Percentiles rank a stretch among this genome's conserved stretches.
Conservation (phyloP, 1,140 invertebrate species). For the Belonocnema kinseyi region DNA sequence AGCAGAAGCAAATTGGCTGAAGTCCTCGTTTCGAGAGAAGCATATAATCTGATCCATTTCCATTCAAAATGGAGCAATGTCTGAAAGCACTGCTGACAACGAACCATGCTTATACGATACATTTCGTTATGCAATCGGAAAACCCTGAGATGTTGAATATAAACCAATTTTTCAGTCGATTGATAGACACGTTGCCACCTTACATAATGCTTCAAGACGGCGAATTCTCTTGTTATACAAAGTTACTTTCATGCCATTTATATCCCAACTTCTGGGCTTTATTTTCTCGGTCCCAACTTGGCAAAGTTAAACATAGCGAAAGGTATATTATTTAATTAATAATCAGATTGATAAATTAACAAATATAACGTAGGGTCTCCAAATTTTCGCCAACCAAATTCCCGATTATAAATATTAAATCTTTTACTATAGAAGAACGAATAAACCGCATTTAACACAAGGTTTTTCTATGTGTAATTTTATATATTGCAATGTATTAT, state of each 20-base stretch:
- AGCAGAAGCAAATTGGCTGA: slow-evolving; percentile 23
- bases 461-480: too few species aligned
- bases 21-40: slow-evolving; percentile 11
- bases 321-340: background rate
- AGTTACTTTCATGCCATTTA: slow-evolving; percentile 4
- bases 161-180: slow-evolving; percentile 8
- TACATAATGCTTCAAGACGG: slow-evolving; percentile 21
- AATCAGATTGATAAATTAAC: too few species aligned
- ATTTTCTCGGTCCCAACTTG: background rate
- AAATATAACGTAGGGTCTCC: too few species aligned
- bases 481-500: too few species aligned
- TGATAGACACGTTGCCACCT: slow-evolving; percentile 20
- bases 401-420: too few species aligned
- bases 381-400: too few species aligned
- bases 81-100: background rate
- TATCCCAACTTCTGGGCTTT: slow-evolving; percentile 19
- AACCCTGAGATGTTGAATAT: slow-evolving; percentile 14
- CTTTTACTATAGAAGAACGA: too few species aligned
- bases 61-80: slow-evolving; percentile 8
- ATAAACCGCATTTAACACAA: too few species aligned
- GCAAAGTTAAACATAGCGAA: background rate
- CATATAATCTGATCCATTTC: background rate
- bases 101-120: background rate
- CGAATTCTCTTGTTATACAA: slow-evolving; percentile 10
- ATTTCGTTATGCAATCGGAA: slow-evolving; percentile 11